Evolutionary conservation across 2,113 vertebrate species (phyloP), one percentile per base, ranked within the genome.

Genomic region (Miniopterus natalensis): DNA sequence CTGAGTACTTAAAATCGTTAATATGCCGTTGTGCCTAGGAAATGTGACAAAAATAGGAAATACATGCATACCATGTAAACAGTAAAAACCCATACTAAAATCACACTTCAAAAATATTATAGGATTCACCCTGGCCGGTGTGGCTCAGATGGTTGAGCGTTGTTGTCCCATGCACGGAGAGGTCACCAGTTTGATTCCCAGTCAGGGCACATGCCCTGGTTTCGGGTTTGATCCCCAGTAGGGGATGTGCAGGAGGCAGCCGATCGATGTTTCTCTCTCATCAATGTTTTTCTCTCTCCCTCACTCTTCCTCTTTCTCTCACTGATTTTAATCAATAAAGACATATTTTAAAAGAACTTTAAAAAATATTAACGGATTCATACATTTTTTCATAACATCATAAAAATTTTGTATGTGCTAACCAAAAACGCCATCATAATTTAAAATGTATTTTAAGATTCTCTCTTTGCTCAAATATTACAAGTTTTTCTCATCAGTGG

Each of bases 381-480:
- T 15, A 73, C 57, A 86, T 6, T 29, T 93, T 85, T 93, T 84
- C 80, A 96, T 29, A 85, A 80, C 10, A 79, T 17, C 53, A 84
- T 77, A 21, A 93, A 90, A 66, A 45, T 13, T 83, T 73, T 74
- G 3, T 71, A 47, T 61, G 12, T 92, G 18, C 25, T 75, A 84
- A 84, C 36, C 45, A 90, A 84, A 63, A 95, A 47, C 70, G 90
- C 5, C 9, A 31, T 29, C 2, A 6, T 83, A 90, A 88, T 65
- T 90, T 97, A 40, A 90, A 55, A 75, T 74, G 40, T 89, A 74
- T 49, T 42, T 94, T 57, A 73, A 75, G 6, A 90, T n/a, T 86
- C 6, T 88, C 42, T 77, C 47, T 88, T 79, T 95, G 84, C 29
- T 89, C 29, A 94, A 96, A 95, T 86, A 91, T 20, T 90, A 6